These are phyloP conservation scores for Enteromius trimaculatus DNA, from an alignment of 2,797 vertebrate genomes.

Conservation along the genomic window DNA sequence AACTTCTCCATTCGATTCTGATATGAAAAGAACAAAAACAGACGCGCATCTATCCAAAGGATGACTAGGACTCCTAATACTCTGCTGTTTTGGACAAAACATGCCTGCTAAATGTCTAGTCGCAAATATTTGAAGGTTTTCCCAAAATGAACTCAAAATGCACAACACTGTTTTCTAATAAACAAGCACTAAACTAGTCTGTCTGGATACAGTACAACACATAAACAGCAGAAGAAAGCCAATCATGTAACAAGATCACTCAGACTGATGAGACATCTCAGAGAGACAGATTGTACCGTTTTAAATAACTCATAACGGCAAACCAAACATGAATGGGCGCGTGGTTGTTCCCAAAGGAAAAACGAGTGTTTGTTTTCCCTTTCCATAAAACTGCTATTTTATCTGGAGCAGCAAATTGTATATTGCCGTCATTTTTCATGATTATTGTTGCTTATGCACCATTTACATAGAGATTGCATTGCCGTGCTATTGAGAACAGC, in stretches of 20 bases:
- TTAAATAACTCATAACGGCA: conserved; percentile 49
- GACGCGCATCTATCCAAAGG: neutral
- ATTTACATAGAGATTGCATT: conserved; percentile 51
- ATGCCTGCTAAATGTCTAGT: conserved; percentile 9
- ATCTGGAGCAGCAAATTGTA: conserved; percentile 31
- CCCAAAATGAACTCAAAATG: conserved; percentile 14
- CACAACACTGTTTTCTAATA: conserved; percentile 1
- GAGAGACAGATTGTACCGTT: conserved; percentile 50
- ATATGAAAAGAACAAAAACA: neutral
- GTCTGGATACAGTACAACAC: conserved; percentile 18
- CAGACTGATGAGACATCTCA: conserved; percentile 50
- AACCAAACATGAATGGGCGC: conserved; percentile 23
- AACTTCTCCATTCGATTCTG: neutral
- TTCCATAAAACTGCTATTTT: conserved; percentile 37
- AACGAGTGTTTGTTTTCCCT: conserved; percentile 30
- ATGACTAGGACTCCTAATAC: neutral
- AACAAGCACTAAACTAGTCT: conserved; percentile 14
- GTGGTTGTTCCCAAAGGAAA: conserved; percentile 39
- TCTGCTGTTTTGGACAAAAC: neutral
- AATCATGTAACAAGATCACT: conserved; percentile 48
- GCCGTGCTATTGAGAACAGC: conserved; percentile 17
- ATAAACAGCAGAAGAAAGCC: conserved; percentile 42
- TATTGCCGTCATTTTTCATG: conserved; percentile 50
- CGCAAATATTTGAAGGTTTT: neutral
- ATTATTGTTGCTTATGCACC: conserved; percentile 46